These are phyloP conservation scores for Melieria crassipennis DNA, from an alignment of 2,888 invertebrate species.

Conservation along the genomic window DNA sequence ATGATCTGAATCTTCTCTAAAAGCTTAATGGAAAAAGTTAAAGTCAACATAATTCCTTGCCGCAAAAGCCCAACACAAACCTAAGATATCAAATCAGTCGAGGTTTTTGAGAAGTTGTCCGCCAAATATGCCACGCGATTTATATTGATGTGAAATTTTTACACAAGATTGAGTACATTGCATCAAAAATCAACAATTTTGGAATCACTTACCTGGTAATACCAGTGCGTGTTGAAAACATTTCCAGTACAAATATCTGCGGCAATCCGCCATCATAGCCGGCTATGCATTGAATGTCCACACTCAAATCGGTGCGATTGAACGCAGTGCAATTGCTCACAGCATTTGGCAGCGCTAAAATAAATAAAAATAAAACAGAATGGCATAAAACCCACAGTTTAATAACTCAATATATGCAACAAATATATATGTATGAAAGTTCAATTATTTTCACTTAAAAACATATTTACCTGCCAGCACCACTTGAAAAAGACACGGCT, in stretches of 20 bases:
- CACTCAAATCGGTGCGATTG: constrained; percentile 85
- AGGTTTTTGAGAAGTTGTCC: too few species aligned
- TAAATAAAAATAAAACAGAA: constrained; percentile 9
- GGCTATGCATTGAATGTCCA: constrained; percentile 82
- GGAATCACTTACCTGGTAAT: constrained; percentile 63
- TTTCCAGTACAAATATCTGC: constrained; percentile 85
- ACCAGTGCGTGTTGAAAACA: constrained; percentile 69
- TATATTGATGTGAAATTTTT: too few species aligned
- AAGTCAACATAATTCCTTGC: too few species aligned
- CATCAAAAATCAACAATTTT: background rate
- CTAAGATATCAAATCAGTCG: too few species aligned
- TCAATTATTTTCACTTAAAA: too few species aligned
- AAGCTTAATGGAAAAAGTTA: too few species aligned
- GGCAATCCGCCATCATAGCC: constrained; percentile 91
- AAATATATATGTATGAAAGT: too few species aligned
- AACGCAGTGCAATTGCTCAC: constrained; percentile 86
- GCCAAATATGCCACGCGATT: too few species aligned
- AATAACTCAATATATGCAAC: too few species aligned
- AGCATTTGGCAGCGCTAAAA: constrained; percentile 81
- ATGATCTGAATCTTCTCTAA: too few species aligned
- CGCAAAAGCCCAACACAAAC: too few species aligned
- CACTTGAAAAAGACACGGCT: constrained; percentile 88
- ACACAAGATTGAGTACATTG: too few species aligned
- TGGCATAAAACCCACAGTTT: constrained; percentile 20
- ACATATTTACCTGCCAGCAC: constrained; percentile 81